These are phyloP conservation scores for Pangasius macronema DNA, from an alignment of 2,797 vertebrate genomes.

Conservation along the genomic window DNA sequence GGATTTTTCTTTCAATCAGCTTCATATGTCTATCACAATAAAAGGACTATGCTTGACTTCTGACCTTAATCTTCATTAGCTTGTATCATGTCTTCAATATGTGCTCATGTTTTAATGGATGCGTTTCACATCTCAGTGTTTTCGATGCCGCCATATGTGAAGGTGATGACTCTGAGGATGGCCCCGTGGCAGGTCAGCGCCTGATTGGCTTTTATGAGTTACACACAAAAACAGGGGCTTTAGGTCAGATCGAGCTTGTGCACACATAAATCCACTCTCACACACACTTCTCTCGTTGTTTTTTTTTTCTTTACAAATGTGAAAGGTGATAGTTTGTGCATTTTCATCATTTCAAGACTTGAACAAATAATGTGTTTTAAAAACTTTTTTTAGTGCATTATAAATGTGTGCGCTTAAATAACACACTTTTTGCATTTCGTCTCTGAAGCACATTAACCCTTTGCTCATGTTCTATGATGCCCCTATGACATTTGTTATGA, in stretches of 20 bases:
- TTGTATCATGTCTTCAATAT: conserved; percentile 38
- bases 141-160: conserved; percentile 68
- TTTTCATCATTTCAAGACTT: not conserved
- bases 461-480: conserved; percentile 32
- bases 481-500: conserved; percentile 47
- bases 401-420: not conserved
- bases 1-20: not conserved
- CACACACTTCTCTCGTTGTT: not conserved
- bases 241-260: not conserved
- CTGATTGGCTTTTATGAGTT: conserved; percentile 16
- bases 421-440: not conserved
- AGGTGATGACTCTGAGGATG: conserved; percentile 70
- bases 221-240: conserved; percentile 38
- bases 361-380: not conserved
- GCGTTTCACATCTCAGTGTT: conserved; percentile 64
- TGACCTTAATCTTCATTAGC: conserved; percentile 71
- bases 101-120: conserved; percentile 59
- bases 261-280: not conserved
- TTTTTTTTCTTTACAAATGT: not conserved
- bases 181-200: conserved; percentile 65
- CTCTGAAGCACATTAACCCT: conserved; percentile 5
- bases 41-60: conserved; percentile 69
- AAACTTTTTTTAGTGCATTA: not conserved
- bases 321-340: not conserved
- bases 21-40: not conserved